Conservation (phyloP, 2,888 invertebrate species). For the Thecophora atra region DNA sequence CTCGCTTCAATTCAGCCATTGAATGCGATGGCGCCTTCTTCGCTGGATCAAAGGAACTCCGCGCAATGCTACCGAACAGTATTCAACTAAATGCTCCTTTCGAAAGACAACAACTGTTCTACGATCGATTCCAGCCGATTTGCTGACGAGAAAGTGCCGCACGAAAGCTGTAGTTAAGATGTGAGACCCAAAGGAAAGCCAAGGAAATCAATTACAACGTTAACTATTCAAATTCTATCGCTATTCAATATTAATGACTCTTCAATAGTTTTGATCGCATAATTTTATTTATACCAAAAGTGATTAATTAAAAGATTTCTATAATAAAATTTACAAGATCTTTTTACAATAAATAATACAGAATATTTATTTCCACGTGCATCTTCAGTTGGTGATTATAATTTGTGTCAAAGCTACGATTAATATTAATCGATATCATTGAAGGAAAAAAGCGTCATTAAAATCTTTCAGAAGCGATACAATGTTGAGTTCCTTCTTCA, state of each 20-base stretch:
- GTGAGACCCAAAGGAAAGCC: too few species aligned
- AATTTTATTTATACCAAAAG: too few species aligned
- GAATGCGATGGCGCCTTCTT: constrained; percentile 53
- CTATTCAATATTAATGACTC: too few species aligned
- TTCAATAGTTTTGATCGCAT: too few species aligned
- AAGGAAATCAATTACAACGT: too few species aligned
- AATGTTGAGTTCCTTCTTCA: background rate
- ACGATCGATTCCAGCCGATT: constrained; percentile 52
- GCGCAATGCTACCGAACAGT: constrained; percentile 55
- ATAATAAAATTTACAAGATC: background rate
- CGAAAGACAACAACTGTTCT: constrained; percentile 48
- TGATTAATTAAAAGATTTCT: too few species aligned
- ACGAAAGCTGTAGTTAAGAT: constrained; percentile 31
- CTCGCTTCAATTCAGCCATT: constrained; percentile 44
- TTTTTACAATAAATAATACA: background rate
- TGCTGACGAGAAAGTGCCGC: constrained; percentile 55
- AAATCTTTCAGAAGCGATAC: background rate
- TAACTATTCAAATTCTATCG: too few species aligned
- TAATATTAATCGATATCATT: background rate
- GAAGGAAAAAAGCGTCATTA: background rate
- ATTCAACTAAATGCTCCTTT: constrained; percentile 47
- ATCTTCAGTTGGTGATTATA: too few species aligned
- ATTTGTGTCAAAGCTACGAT: background rate
- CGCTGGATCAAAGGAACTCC: constrained; percentile 55
- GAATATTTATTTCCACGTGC: too few species aligned